These are phyloP conservation scores for Dallia pectoralis DNA, from an alignment of 2,797 vertebrate genomes.

Conservation along the genomic window DNA sequence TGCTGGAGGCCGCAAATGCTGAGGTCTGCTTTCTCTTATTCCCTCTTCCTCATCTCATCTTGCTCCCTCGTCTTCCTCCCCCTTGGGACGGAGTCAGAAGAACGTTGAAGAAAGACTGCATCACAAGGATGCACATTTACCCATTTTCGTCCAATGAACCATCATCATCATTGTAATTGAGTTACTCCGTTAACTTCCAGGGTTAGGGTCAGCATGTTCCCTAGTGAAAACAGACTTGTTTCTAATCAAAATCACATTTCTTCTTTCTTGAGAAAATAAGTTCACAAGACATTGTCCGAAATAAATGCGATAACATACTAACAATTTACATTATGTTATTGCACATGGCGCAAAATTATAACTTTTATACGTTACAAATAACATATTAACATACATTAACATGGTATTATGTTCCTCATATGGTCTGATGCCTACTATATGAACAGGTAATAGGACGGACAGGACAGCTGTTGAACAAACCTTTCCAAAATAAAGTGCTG, in stretches of 20 bases:
- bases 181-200: conserved; percentile 3
- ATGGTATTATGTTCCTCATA: background rate
- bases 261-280: background rate
- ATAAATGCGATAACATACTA: background rate
- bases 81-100: background rate
- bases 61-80: background rate
- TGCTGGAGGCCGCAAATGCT: conserved; percentile 7
- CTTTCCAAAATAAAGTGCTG: too few relatives aligned
- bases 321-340: background rate
- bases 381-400: background rate
- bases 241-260: conserved; percentile 4
- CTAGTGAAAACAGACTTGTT: background rate
- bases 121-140: background rate
- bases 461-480: background rate
- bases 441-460: background rate
- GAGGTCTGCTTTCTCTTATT: conserved; percentile 36
- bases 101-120: background rate
- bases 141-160: conserved; percentile 76
- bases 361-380: background rate
- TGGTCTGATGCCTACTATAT: background rate
- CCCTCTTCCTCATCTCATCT: background rate
- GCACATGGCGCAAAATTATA: background rate
- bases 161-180: conserved; percentile 74
- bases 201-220: background rate
- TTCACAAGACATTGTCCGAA: background rate